Conservation (phyloP, 2,113 vertebrate genomes). For the Leptosomus discolor region DNA sequence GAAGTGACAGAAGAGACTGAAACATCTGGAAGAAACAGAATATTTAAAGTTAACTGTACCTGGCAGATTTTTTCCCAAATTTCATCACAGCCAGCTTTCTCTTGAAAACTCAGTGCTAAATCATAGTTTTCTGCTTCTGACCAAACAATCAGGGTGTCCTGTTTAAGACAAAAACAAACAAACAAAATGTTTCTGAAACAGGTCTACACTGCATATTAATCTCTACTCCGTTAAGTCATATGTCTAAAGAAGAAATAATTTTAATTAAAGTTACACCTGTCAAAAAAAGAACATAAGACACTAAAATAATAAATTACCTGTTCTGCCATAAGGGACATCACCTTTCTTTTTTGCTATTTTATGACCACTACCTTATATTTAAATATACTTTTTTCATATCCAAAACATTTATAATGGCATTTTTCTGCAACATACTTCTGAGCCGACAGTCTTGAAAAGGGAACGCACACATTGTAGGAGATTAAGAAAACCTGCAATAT, state of each 20-base stretch:
- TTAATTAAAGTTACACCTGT: not conserved
- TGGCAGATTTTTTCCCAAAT: slow-evolving; percentile 99
- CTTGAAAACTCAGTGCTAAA: slow-evolving; percentile 97
- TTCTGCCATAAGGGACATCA: not conserved
- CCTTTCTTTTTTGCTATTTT: not conserved
- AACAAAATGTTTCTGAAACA: not conserved
- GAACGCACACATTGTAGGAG: not conserved
- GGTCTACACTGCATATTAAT: not conserved
- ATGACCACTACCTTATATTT: not conserved
- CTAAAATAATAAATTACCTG: not conserved
- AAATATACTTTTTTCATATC: not conserved
- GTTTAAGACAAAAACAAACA: not conserved
- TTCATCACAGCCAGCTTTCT: slow-evolving; percentile 98
- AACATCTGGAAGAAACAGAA: not conserved
- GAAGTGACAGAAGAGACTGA: not conserved
- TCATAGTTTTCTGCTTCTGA: slow-evolving; percentile 99
- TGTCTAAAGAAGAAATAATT: not conserved
- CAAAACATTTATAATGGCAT: not conserved
- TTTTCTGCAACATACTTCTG: not conserved
- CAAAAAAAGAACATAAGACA: not conserved
- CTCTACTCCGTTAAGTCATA: not conserved
- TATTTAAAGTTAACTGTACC: slow-evolving; percentile 73
- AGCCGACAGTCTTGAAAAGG: not conserved
- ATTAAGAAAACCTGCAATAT: not conserved
- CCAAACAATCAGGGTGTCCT: slow-evolving; percentile 99